Evolutionary conservation across 2,888 invertebrate genomes (phyloP).

Genomic region (Pyrgus malvae): DNA sequence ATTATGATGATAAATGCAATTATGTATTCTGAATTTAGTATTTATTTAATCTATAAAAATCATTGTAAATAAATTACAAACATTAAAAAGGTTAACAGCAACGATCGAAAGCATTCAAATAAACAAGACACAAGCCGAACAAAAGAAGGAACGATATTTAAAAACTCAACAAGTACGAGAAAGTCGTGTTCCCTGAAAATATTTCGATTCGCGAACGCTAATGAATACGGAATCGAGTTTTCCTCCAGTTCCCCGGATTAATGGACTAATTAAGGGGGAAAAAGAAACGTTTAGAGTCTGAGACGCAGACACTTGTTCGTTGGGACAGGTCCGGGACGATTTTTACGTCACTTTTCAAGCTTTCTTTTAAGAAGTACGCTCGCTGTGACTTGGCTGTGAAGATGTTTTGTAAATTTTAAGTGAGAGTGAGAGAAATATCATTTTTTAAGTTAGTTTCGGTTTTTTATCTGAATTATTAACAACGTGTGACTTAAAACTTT

Average conservation of each 20-base stretch:
- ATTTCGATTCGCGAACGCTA: conserved; percentile 33
- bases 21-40: no score
- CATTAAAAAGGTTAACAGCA: background rate
- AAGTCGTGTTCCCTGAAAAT: conserved; percentile 28
- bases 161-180: conserved; percentile 35
- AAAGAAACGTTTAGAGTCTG: conserved; percentile 50
- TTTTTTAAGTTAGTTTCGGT: no score
- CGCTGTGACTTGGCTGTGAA: conserved; percentile 45
- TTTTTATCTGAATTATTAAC: no score
- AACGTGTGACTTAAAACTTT: no score
- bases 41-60: no score
- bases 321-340: conserved; percentile 76
- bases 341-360: conserved; percentile 76
- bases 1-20: no score
- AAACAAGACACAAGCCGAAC: background rate
- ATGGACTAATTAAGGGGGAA: conserved; percentile 73
- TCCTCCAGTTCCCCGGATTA: conserved; percentile 49
- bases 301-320: conserved; percentile 50
- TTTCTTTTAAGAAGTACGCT: conserved; percentile 49
- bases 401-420: background rate
- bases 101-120: background rate
- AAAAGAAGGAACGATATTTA: conserved; percentile 1
- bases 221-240: conserved; percentile 38
- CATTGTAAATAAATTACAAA: no score
- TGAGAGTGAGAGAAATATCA: no score